Evolutionary conservation across 2,113 vertebrate species (phyloP).

Genomic region (Balaeniceps rex): DNA sequence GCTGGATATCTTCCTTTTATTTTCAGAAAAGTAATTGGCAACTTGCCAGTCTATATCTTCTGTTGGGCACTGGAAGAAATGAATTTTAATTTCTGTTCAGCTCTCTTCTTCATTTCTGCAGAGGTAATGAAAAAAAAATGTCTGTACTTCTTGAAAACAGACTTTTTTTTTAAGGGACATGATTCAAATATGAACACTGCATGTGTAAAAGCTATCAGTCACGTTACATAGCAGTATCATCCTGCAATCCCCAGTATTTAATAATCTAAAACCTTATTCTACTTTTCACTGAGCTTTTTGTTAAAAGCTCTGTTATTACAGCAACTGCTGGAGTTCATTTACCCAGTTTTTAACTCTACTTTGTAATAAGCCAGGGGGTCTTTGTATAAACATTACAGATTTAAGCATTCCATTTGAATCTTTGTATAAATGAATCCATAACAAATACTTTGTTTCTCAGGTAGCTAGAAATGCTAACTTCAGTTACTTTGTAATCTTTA

Average conservation of each 20-base stretch:
- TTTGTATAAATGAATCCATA: neutral
- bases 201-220: neutral
- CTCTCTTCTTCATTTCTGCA: neutral
- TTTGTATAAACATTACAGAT: neutral
- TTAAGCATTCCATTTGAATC: neutral
- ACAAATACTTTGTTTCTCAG: neutral
- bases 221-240: neutral
- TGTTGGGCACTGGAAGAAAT: neutral
- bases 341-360: neutral
- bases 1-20: neutral
- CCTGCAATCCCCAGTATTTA: neutral
- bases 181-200: neutral
- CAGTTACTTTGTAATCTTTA: neutral
- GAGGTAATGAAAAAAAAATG: neutral
- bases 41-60: neutral
- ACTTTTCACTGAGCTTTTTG: neutral
- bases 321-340: neutral
- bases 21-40: neutral
- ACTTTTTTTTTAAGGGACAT: neutral
- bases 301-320: neutral
- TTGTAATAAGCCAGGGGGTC: neutral
- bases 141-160: neutral
- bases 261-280: neutral
- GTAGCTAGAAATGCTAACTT: neutral
- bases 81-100: neutral